Evolutionary conservation across 2,113 vertebrate species (phyloP), one percentile per base, ranked within the genome.

Genomic region (Anarhynchus alexandrinus): DNA sequence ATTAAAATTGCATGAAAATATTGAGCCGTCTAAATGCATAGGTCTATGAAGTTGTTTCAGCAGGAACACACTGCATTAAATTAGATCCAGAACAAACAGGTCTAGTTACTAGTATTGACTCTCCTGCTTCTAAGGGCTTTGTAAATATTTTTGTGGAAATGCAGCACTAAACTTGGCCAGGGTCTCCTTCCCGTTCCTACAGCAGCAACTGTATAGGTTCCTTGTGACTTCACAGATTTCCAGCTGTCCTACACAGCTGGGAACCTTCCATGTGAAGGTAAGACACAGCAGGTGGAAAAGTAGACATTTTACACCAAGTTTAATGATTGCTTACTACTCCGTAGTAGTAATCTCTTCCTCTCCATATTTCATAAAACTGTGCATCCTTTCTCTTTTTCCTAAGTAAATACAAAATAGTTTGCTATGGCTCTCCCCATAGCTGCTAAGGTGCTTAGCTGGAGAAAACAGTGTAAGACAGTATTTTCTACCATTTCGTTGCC

Each of bases 61-160:
- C 26, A 57, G 74, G 43, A 94, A 42, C 13, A 59, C 10, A 32
- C 2, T 2, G 40, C 69, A 54, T 64, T 70, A 76, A 82, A 86
- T 69, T 15, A 81, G 54, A 93, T 96, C 90, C 92, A 92, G 90
- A 92, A 64, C 57, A 86, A 96, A 93, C 42, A 86, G 55, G 55
- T 38, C 54, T 69, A 62, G 71, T 94, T 90, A 81, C 64, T 45
- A 32, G 8, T 90, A 61, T 83, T 90, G 93, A 77, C 80, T 83
- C 58, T 92, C 22, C 54, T 36, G 71, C 32, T 23, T 62, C 12
- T 86, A 94, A 84, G 69, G 61, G n/a, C 55, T 94, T 93, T 87
- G 73, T 72, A 92, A 95, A 95, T 94, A 84, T 91, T 94, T 95
- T 84, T 93, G 91, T 89, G 86, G 93, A 93, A 95, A 89, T 0